phyloP scores from a whole-genome alignment of 2,888 invertebrate species.

The Amphipyra tragopoginis region DNA sequence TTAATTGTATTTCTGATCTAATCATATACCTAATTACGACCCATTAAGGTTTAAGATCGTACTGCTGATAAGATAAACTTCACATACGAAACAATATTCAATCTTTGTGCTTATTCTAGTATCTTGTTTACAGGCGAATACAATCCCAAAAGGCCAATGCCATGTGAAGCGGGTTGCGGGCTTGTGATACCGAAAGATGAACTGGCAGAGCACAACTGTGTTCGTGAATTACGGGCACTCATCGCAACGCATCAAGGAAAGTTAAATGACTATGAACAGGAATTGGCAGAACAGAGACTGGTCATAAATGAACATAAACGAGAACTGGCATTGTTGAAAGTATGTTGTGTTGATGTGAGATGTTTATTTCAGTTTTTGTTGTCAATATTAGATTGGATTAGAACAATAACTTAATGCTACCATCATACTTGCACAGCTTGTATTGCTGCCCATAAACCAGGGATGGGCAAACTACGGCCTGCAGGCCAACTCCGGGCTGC shows the following conservation, averaged over 20 bases:
- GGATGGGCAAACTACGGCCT: too few species aligned
- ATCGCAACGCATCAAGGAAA: conserved; percentile 96
- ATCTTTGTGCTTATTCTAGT: conserved; percentile 1
- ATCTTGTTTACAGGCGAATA: conserved; percentile 77
- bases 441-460: too few species aligned
- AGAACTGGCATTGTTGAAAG: conserved; percentile 96
- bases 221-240: conserved; percentile 95
- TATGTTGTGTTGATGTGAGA: conserved; percentile 63
- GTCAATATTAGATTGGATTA: too few species aligned
- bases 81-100: background rate
- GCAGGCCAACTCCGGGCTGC: too few species aligned
- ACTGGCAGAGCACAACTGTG: conserved; percentile 97
- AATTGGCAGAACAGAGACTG: conserved; percentile 95
- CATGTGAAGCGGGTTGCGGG: conserved; percentile 98
- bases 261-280: conserved; percentile 95
- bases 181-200: conserved; percentile 98
- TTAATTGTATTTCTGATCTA: conserved; percentile 12
- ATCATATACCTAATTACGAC: conserved; percentile 1
- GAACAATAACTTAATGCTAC: too few species aligned
- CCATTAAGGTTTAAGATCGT: conserved; percentile 14
- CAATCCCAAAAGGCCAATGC: conserved; percentile 98
- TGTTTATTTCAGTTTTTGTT: too few species aligned
- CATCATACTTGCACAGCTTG: too few species aligned
- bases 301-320: conserved; percentile 97
- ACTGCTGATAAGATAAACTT: conserved; percentile 19